Base-by-base conservation (phyloP, 2,797 vertebrate genomes). In the Arrhamphus sclerolepis region DNA sequence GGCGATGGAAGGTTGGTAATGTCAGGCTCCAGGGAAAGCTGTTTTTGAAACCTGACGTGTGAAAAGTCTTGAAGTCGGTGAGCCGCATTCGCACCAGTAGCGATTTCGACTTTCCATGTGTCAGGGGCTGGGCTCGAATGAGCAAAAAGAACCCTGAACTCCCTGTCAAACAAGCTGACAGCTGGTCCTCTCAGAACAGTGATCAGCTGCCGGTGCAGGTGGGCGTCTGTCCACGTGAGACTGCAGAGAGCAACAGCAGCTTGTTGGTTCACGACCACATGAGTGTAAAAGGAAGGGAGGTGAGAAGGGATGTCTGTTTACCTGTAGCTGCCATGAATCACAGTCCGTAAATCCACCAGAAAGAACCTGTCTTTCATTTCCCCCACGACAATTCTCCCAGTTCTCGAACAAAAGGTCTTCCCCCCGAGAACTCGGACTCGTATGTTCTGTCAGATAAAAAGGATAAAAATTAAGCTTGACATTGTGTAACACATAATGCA, bases 241-340 rank as follows among this genome's bases (percentile, higher is more conserved):
- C 96, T 96, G 77, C 34, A 16, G 47, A 64, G 47, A 1, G 63
- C 41, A 72, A 46, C 59, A 40, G 61, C 31, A 58, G 20, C 38
- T 6, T 22, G 66, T 79, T 43, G 69, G 10, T 24, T 61, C 19
- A 52, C 21, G 39, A 16, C 44, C 9, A 38, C 21, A 19, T 10
- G 28, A 55, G 7, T 62, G 8, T 1, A 19, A 16, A 40, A 39
- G 7, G 13, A 41, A 42, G 31, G 7, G 2, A 16, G n/a, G 9
- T n/a, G 6, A 59, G 21, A 47, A n/a, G 7, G 39, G 6, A 13
- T 2, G 6, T 50, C 1, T 52, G 49, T 41, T 80, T 81, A 96
- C 96, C 95, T 95, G 89, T 95, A 97, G 83, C 92, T 95, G 56
- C 96, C 95, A 0, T 94, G 89, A 77, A 97, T 90, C 66, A 94